Percentiles rank a stretch among this genome's conserved stretches.
These are phyloP conservation scores for Pelvicachromis taeniatus DNA, from an alignment of 2,113 vertebrate genomes.

Conservation along the genomic window DNA sequence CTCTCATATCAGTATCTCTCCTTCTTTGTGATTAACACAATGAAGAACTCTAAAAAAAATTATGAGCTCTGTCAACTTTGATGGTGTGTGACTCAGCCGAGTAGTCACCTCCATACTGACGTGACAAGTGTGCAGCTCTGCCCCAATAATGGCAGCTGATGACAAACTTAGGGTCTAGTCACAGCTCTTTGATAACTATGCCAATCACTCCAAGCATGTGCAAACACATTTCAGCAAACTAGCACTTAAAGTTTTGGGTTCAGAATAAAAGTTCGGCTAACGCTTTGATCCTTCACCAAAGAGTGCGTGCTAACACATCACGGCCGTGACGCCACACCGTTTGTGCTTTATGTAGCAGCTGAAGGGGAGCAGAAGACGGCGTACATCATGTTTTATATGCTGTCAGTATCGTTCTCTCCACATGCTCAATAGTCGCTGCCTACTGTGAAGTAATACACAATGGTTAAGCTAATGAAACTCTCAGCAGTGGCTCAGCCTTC, in stretches of 20 bases:
- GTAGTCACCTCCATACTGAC: slow-evolving; percentile 51
- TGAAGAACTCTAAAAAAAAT: background rate
- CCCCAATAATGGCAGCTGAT: slow-evolving; percentile 46
- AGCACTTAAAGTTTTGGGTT: slow-evolving; percentile 35
- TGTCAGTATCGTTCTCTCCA: slow-evolving; percentile 29
- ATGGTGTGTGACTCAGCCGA: slow-evolving; percentile 39
- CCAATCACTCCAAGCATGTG: slow-evolving; percentile 10
- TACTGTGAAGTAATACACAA: slow-evolving; percentile 50
- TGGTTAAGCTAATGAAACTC: slow-evolving; percentile 50
- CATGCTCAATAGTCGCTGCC: slow-evolving; percentile 24
- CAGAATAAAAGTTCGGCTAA: slow-evolving; percentile 14
- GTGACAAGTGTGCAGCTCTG: slow-evolving; percentile 50
- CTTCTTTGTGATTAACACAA: slow-evolving; percentile 43
- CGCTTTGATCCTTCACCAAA: slow-evolving; percentile 50
- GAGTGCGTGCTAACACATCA: slow-evolving; percentile 23
- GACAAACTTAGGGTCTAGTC: slow-evolving; percentile 52
- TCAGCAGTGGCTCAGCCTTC: slow-evolving; percentile 40
- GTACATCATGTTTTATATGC: slow-evolving; percentile 16
- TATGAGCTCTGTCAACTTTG: slow-evolving; percentile 13
- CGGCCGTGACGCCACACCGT: background rate
- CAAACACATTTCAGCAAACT: slow-evolving; percentile 36
- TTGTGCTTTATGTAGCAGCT: background rate
- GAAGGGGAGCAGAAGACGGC: background rate
- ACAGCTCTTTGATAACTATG: slow-evolving; percentile 46
- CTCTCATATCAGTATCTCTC: slow-evolving; percentile 3